Evolutionary conservation across 2,113 vertebrate genomes (phyloP).

Genomic region (Meriones unguiculatus): DNA sequence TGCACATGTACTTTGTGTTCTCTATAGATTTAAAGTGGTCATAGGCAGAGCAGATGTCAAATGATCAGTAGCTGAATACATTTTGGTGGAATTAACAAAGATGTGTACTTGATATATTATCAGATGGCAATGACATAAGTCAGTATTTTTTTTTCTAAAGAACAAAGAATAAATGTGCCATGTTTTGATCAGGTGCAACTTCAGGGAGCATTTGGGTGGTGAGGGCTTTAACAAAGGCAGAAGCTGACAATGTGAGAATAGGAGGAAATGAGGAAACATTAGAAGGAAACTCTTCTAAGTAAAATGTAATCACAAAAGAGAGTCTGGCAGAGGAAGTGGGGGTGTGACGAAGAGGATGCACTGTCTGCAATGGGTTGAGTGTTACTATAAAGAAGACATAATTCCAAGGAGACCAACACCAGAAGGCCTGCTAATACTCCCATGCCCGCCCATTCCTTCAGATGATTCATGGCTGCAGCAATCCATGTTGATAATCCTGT

Average conservation of each 20-base stretch:
- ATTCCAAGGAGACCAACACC: too few species aligned
- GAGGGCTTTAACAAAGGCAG: not conserved
- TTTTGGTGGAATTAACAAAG: not conserved
- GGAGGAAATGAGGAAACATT: not conserved
- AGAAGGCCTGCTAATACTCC: too few species aligned
- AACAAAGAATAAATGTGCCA: not conserved
- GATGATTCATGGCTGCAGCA: too few species aligned
- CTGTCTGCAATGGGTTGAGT: not conserved
- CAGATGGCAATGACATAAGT: not conserved
- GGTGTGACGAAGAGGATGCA: not conserved
- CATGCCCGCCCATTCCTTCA: too few species aligned
- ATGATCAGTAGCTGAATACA: not conserved
- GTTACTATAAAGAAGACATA: not conserved
- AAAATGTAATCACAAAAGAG: not conserved
- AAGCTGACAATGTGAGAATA: not conserved
- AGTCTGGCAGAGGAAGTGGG: not conserved
- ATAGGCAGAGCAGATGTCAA: not conserved
- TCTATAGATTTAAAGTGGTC: not conserved
- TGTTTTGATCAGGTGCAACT: not conserved
- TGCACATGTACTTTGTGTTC: not conserved
- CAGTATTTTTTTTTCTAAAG: not conserved
- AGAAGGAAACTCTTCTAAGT: not conserved
- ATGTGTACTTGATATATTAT: not conserved
- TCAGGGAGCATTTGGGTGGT: not conserved
- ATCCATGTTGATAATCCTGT: too few species aligned